A percentile compares a stretch with the other conserved stretches of the same genome.
Evolutionary conservation across 1,140 invertebrate species (phyloP).

Genomic region (Laodelphax striatellus): DNA sequence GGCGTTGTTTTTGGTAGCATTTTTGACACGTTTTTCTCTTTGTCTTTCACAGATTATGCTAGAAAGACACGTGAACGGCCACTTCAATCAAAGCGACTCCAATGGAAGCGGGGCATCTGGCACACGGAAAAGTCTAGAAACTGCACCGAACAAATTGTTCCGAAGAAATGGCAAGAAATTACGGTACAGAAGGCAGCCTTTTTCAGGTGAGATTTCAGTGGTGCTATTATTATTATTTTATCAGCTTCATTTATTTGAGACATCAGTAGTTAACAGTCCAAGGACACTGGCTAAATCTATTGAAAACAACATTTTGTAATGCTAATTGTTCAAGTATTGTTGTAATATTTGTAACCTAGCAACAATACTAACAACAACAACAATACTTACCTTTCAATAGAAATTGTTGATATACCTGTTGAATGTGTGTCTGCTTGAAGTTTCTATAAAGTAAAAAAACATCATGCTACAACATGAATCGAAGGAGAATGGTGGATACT

Average conservation of each 20-base stretch:
- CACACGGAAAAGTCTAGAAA: constrained; percentile 52
- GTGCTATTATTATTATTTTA: no score
- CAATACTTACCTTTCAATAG: not conserved
- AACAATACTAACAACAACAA: no score
- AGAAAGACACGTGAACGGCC: constrained; percentile 86
- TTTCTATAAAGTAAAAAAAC: not conserved
- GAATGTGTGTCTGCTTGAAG: not conserved
- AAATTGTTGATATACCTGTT: not conserved
- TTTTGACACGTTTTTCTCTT: not conserved
- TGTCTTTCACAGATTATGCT: constrained; percentile 54
- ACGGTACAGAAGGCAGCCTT: constrained; percentile 64
- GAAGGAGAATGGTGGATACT: not conserved
- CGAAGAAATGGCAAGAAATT: constrained; percentile 76
- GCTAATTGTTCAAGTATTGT: no score
- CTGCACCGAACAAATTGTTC: constrained; percentile 56
- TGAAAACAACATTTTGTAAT: no score
- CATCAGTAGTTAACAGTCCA: no score
- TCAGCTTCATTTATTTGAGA: no score
- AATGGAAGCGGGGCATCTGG: constrained; percentile 36
- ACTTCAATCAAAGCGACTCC: constrained; percentile 60
- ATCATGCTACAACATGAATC: not conserved
- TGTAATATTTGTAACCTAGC: no score
- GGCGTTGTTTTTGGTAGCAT: constrained; percentile 3
- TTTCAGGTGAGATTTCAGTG: constrained; percentile 18
- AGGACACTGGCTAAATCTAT: no score